A percentile compares a stretch with the other conserved stretches of the same genome.
These are phyloP conservation scores for Amblyornis subalaris DNA, from an alignment of 2,113 vertebrate species.

Conservation along the genomic window DNA sequence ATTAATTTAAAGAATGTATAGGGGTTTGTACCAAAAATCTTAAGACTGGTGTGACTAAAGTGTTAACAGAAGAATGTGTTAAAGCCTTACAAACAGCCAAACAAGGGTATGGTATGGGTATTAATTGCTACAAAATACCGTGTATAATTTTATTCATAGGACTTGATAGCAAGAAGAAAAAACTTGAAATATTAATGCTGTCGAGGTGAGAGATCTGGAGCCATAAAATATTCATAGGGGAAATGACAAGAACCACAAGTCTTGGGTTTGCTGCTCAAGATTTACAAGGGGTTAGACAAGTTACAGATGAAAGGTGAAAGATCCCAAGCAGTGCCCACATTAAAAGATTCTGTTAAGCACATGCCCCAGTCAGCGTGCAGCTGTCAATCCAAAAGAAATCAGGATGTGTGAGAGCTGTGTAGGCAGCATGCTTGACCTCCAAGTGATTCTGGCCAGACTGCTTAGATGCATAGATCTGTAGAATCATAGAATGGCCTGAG, in stretches of 20 bases:
- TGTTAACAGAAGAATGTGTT: not conserved
- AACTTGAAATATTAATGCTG: not conserved
- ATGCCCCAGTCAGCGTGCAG: not conserved
- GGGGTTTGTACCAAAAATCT: not conserved
- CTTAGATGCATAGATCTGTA: not conserved
- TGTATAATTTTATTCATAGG: not conserved
- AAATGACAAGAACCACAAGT: not conserved
- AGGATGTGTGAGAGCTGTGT: fast-evolving
- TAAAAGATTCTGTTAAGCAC: not conserved
- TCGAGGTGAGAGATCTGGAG: not conserved
- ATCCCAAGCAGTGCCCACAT: not conserved
- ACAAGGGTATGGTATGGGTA: too few species aligned
- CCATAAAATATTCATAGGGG: not conserved
- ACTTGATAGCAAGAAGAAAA: not conserved
- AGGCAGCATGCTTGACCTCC: not conserved
- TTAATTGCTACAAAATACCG: not conserved
- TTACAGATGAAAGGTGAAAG: not conserved
- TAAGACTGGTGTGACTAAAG: not conserved
- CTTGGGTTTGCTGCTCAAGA: fast-evolving
- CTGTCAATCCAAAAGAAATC: not conserved
- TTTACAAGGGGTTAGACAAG: not conserved
- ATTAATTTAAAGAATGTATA: not conserved
- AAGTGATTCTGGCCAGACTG: not conserved
- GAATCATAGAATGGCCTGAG: not conserved
- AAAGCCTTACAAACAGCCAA: not conserved